phyloP scores from a whole-genome alignment of 1,140 invertebrate species.

The Matsumurasca onukii region DNA sequence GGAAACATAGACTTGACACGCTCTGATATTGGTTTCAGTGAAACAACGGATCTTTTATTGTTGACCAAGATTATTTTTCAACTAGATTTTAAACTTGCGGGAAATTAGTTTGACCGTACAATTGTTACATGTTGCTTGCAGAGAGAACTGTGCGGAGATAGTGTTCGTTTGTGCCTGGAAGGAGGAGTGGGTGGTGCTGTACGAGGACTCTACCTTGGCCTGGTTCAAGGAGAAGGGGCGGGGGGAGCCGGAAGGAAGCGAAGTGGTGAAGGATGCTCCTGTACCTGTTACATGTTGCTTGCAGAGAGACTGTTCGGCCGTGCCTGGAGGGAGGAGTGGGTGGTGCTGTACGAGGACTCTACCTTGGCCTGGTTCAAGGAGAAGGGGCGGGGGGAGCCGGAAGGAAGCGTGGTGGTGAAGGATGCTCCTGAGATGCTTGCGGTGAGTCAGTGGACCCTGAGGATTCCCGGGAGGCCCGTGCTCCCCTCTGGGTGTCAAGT shows the following conservation, averaged over 20 bases:
- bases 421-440: conserved; percentile 76
- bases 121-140: not conserved
- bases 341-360: conserved; percentile 76
- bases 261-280: not conserved
- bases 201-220: conserved; percentile 74
- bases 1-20: no score
- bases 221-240: conserved; percentile 68
- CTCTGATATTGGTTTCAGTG: no score
- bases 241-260: conserved; percentile 41
- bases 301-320: conserved; percentile 72
- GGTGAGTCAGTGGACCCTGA: conserved; percentile 70
- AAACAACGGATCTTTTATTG: no score
- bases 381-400: conserved; percentile 51
- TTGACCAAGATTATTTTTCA: no score
- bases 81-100: no score
- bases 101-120: not conserved
- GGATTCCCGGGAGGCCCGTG: conserved; percentile 66
- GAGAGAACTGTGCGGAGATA: conserved; percentile 56
- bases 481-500: conserved; percentile 63
- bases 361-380: conserved; percentile 77
- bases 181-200: conserved; percentile 76
- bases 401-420: conserved; percentile 60
- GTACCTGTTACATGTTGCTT: conserved; percentile 33
- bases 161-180: conserved; percentile 73
- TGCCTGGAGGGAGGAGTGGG: conserved; percentile 78